These are phyloP conservation scores for Scolopax mira DNA, from an alignment of 2,113 vertebrate species.

Conservation along the genomic window DNA sequence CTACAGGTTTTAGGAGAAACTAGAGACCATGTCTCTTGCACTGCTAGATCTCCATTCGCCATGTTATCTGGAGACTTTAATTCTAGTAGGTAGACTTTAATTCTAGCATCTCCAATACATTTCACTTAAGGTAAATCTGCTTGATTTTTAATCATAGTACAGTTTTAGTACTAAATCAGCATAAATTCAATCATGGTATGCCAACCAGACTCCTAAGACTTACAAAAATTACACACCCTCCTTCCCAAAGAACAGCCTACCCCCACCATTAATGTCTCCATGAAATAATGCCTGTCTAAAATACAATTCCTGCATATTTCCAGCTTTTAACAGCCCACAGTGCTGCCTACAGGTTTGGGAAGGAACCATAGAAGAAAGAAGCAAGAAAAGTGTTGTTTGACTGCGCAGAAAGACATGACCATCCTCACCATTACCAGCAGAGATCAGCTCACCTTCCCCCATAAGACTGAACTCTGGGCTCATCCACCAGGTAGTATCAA, in stretches of 20 bases:
- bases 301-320: neutral
- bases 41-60: neutral
- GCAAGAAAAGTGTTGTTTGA: neutral
- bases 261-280: neutral
- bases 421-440: no score
- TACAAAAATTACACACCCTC: neutral
- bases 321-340: neutral
- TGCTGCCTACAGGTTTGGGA: neutral
- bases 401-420: neutral
- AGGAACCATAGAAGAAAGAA: neutral
- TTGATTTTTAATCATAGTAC: neutral
- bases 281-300: neutral
- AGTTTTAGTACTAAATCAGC: neutral
- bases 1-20: neutral
- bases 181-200: neutral
- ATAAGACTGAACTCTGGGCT: neutral
- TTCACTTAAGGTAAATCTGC: neutral
- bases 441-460: neutral
- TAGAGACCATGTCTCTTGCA: neutral
- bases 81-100: neutral
- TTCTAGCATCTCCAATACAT: neutral
- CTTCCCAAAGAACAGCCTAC: neutral
- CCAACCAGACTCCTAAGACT: neutral
- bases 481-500: neutral
- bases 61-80: neutral